A percentile compares a stretch with the other conserved stretches of the same genome.
These are phyloP conservation scores for Drosophila kepulauana DNA, from an alignment of 1,140 invertebrate genomes.

Conservation along the genomic window DNA sequence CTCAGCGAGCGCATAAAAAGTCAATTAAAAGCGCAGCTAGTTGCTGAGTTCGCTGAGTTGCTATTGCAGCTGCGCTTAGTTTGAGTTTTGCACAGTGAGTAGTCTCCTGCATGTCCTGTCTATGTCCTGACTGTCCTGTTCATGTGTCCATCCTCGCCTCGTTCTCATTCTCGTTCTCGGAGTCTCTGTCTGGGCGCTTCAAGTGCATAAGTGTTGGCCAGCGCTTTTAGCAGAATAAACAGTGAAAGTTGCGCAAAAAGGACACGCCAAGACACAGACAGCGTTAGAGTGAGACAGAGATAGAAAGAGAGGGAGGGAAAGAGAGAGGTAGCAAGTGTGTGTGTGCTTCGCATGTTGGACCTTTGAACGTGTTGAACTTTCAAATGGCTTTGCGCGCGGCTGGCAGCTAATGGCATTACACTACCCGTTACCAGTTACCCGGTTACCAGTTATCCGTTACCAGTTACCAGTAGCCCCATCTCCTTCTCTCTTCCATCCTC, in stretches of 20 bases:
- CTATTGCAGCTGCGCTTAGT: conserved; percentile 75
- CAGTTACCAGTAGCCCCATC: conserved; percentile 21
- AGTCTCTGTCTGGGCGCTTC: conserved; percentile 34
- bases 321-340: conserved; percentile 38
- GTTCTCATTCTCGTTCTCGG: neutral
- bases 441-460: too few species aligned
- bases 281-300: conserved; percentile 13
- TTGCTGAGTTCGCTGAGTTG: conserved; percentile 69
- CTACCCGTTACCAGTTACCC: conserved; percentile 50
- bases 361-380: conserved; percentile 83
- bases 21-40: conserved; percentile 73
- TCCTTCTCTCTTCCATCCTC: neutral
- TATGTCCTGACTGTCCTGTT: neutral
- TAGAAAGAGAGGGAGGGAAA: conserved; percentile 34
- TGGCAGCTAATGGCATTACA: conserved; percentile 82
- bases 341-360: conserved; percentile 70
- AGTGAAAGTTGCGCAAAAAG: conserved; percentile 82
- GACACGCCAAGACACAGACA: conserved; percentile 69
- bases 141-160: conserved; percentile 3
- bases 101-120: conserved; percentile 30
- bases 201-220: conserved; percentile 80
- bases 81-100: conserved; percentile 38
- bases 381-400: conserved; percentile 81
- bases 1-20: conserved; percentile 71
- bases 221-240: conserved; percentile 83